These are phyloP conservation scores for Melanostoma mellinum DNA, from an alignment of 2,888 invertebrate genomes.

Conservation along the genomic window DNA sequence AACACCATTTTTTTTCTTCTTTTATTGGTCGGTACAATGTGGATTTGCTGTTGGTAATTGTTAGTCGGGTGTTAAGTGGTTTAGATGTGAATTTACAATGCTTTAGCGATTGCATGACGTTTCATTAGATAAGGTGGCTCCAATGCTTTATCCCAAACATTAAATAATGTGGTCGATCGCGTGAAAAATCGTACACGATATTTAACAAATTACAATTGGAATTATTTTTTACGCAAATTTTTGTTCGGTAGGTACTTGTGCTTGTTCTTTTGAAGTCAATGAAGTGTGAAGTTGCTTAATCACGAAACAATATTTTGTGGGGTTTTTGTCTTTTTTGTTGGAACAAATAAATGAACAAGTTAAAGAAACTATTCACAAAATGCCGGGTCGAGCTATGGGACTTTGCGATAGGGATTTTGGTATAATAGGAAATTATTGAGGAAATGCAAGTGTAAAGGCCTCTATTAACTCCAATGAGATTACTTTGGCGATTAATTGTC, in stretches of 20 bases:
- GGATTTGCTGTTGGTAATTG: conserved; percentile 64
- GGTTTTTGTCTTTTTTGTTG: too few relatives aligned
- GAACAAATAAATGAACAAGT: too few relatives aligned
- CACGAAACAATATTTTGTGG: neutral
- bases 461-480: too few relatives aligned
- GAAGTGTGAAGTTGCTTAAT: conserved; percentile 3
- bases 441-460: too few relatives aligned
- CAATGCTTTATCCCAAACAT: conserved; percentile 32
- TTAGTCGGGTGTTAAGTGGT: conserved; percentile 70
- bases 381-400: too few relatives aligned
- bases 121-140: conserved; percentile 63
- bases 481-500: too few relatives aligned
- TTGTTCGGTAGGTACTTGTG: neutral
- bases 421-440: too few relatives aligned
- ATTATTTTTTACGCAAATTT: neutral
- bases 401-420: too few relatives aligned
- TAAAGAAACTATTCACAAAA: too few relatives aligned
- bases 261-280: neutral
- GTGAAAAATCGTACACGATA: conserved; percentile 35
- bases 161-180: conserved; percentile 22
- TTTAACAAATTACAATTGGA: conserved; percentile 28
- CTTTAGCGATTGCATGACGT: conserved; percentile 64
- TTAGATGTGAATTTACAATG: conserved; percentile 71
- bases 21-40: conserved; percentile 56
- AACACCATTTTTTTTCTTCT: too few relatives aligned